Evolutionary conservation across 2,113 vertebrate species (phyloP), one percentile per base, ranked within the genome.

Genomic region (Leucosticte australis): DNA sequence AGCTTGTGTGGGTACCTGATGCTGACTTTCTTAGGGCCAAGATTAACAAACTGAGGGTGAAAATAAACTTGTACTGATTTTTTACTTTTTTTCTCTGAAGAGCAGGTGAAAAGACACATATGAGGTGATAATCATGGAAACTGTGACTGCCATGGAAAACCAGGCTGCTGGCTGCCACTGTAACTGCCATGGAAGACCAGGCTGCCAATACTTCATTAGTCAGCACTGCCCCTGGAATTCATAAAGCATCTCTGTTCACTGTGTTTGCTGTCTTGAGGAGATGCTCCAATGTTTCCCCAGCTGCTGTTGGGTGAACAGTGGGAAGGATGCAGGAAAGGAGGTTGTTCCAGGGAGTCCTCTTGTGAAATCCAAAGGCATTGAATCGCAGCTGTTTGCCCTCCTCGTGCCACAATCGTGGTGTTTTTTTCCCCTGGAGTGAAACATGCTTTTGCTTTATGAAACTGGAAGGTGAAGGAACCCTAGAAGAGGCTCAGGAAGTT

Each of bases 351-450:
- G 55, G 47, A 86, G 17, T 47, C 39, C 8, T 41, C 50, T 33
- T 18, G 10, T n/a, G 31, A 76, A 59, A 85, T 9, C 41, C 28
- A 37, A 46, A 60, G 20, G n/a, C 14, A 17, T 13, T 87, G 33
- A 47, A 31, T 4, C 1, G 2, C 2, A 73, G 62, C 16, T 28
- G 10, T 39, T 52, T 75, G 49, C 35, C 19, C 16, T 78, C 33
- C 50, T 64, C 0, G 0, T 84, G 56, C 39, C 53, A 26, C 11
- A 44, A 0, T 42, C 33, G 15, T 31, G 11, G 23, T 73, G 44
- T 2, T 27, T 56, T 65, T 63, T 47, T 59, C 20, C 10, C 19
- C 27, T 24, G 11, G 6, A 59, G 5, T 47, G 35, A 82, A 71
- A 57, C 4, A 9, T 11, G 15, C 3, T n/a, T 82, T 84, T 78